phyloP scores from a whole-genome alignment of 2,113 vertebrate species.

The Dipodomys stephensi region DNA sequence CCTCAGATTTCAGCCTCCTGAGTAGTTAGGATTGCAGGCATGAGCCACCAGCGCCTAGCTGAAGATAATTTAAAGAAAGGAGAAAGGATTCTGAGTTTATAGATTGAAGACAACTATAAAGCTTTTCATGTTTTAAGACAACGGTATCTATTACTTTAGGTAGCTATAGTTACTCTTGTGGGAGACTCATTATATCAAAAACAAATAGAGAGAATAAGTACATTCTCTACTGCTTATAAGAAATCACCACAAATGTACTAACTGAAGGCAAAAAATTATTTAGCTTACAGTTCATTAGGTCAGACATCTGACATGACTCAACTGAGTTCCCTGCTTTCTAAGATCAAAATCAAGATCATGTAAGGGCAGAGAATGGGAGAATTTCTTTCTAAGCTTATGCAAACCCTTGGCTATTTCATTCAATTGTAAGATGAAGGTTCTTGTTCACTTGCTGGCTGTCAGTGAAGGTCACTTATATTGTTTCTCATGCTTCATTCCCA shows the following conservation, averaged over 20 bases:
- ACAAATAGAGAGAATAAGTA: slow-evolving; percentile 11
- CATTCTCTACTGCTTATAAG: slow-evolving; percentile 9
- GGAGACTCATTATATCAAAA: slow-evolving; percentile 39
- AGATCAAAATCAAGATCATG: neutral
- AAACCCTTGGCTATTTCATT: neutral
- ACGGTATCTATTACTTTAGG: slow-evolving; percentile 25
- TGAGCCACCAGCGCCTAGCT: no score
- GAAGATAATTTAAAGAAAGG: slow-evolving; percentile 9
- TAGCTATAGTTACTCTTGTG: slow-evolving; percentile 35
- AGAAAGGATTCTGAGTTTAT: slow-evolving; percentile 6
- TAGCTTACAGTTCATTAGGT: neutral
- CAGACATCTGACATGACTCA: neutral
- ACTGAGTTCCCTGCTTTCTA: neutral
- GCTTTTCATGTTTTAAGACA: slow-evolving; percentile 54
- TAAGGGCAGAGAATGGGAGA: neutral
- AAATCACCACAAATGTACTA: slow-evolving; percentile 4
- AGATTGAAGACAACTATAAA: slow-evolving; percentile 9
- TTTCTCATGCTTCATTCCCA: neutral
- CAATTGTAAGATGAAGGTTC: neutral
- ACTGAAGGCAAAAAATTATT: neutral
- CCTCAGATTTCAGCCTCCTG: no score
- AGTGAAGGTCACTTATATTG: neutral
- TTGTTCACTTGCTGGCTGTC: neutral
- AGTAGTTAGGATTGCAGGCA: no score
- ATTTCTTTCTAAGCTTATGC: neutral